A percentile compares a stretch with the other conserved stretches of the same genome.
Conservation (phyloP, 2,888 invertebrate genomes). For the Lingula anatina region DNA sequence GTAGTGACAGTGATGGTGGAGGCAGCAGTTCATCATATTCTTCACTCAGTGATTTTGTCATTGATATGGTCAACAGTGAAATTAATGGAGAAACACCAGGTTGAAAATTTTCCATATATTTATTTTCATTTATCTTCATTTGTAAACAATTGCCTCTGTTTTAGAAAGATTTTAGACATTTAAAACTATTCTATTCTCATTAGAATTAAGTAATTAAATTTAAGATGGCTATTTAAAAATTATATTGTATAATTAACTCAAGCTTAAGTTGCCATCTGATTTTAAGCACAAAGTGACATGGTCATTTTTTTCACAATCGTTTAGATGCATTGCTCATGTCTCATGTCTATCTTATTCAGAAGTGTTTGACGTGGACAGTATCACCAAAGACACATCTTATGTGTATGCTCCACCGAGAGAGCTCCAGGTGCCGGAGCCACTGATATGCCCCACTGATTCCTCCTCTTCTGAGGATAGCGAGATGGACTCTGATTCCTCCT, state of each 20-base stretch:
- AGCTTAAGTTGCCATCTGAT: too few relatives aligned
- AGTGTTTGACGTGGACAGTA: too few relatives aligned
- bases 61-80: constrained; percentile 85
- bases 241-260: too few relatives aligned
- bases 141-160: background rate
- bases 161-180: background rate
- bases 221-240: too few relatives aligned
- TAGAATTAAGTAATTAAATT: too few relatives aligned
- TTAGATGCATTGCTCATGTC: too few relatives aligned
- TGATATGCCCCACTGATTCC: constrained; percentile 45
- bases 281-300: too few relatives aligned
- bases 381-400: constrained; percentile 44
- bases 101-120: constrained; percentile 25
- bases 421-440: constrained; percentile 72
- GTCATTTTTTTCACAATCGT: too few relatives aligned
- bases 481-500: constrained; percentile 38
- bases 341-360: too few relatives aligned
- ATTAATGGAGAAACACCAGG: constrained; percentile 62
- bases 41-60: constrained; percentile 92
- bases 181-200: too few relatives aligned
- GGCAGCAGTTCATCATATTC: constrained; percentile 95
- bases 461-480: constrained; percentile 46
- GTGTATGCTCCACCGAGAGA: constrained; percentile 87
- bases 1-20: constrained; percentile 90
- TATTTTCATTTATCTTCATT: background rate